phyloP scores from a whole-genome alignment of 2,797 vertebrate species.

The Chlorospingus flavigularis region DNA sequence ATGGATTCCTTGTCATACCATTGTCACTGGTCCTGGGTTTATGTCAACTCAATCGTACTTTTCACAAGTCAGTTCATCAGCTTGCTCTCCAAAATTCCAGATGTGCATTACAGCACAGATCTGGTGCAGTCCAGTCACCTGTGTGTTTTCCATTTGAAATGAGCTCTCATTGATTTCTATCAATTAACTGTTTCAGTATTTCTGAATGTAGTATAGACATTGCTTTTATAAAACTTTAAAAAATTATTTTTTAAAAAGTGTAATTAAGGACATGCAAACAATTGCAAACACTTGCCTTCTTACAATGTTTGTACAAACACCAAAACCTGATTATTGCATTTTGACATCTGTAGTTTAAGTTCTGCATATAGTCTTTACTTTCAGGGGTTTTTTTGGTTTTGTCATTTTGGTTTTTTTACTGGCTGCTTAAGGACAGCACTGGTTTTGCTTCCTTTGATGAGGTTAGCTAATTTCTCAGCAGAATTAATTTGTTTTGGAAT shows the following conservation, averaged over 20 bases:
- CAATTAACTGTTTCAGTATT: background rate
- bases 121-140: background rate
- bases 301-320: background rate
- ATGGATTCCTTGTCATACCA: background rate
- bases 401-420: background rate
- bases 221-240: background rate
- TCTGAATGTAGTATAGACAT: background rate
- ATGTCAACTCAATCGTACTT: background rate
- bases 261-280: background rate
- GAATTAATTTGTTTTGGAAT: background rate
- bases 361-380: background rate
- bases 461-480: background rate
- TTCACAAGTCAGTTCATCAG: background rate
- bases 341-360: background rate
- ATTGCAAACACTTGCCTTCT: background rate
- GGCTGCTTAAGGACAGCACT: background rate
- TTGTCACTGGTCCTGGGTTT: background rate
- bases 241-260: background rate
- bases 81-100: background rate
- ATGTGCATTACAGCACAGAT: background rate
- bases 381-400: background rate
- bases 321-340: background rate
- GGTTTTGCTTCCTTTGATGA: background rate
- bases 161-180: background rate
- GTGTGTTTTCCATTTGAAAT: background rate